Conservation (phyloP, 2,113 vertebrate species). For the Phylloscopus trochiloides region DNA sequence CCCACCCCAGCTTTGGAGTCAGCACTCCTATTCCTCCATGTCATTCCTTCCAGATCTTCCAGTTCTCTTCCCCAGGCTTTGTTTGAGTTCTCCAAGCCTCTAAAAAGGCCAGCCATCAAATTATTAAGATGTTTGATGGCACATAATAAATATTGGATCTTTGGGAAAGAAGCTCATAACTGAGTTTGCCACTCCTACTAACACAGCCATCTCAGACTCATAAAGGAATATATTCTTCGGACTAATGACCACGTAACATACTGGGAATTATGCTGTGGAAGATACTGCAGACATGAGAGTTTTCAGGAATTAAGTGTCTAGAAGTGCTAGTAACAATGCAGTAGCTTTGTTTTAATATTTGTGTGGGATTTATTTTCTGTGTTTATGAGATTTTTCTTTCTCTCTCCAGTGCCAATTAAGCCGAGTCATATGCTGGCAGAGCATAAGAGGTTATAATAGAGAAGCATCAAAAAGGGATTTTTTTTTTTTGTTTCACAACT, state of each 20-base stretch:
- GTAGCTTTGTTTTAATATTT: constrained; percentile 24
- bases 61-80: not conserved
- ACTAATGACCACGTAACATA: not conserved
- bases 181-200: not conserved
- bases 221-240: not conserved
- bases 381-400: constrained; percentile 31
- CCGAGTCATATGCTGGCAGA: not conserved
- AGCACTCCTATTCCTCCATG: not conserved
- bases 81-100: not conserved
- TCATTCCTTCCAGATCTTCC: not conserved
- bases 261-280: not conserved
- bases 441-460: not conserved
- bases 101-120: not conserved
- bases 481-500: not conserved
- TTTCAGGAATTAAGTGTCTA: constrained; percentile 32
- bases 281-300: not conserved
- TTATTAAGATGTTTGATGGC: not conserved
- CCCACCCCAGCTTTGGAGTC: not conserved
- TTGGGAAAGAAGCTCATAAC: not conserved
- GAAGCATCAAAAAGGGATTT: not conserved
- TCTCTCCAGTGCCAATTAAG: not conserved
- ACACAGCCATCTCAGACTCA: not conserved
- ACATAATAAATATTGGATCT: not conserved
- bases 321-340: not conserved
- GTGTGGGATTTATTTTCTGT: constrained; percentile 11